Conservation (phyloP, 1,140 invertebrate species). For the Drosophila lini region DNA sequence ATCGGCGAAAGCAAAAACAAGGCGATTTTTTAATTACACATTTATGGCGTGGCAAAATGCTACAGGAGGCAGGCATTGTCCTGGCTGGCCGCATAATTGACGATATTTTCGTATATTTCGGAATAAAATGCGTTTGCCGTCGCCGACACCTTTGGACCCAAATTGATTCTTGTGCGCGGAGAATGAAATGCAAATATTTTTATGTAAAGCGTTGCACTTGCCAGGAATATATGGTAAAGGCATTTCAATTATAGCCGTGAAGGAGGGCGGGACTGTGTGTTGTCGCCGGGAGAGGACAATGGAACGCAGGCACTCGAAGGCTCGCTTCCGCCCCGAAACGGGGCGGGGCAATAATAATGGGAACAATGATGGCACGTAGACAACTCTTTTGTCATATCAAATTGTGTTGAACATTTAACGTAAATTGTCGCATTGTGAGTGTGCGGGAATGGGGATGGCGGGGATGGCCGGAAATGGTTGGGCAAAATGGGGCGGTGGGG, state of each 20-base stretch:
- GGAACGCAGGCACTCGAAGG: conserved; percentile 29
- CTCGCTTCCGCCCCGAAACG: conserved; percentile 43
- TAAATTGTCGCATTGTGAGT: conserved; percentile 75
- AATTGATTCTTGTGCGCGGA: conserved; percentile 63
- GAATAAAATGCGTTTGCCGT: conserved; percentile 36
- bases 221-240: conserved; percentile 11
- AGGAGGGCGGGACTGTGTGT: conserved; percentile 8
- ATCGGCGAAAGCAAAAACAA: conserved; percentile 19
- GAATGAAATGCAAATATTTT: conserved; percentile 75
- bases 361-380: conserved; percentile 73
- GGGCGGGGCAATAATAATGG: conserved; percentile 67
- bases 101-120: conserved; percentile 12
- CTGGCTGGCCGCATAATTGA: conserved; percentile 40
- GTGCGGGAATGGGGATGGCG: neutral
- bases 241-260: conserved; percentile 66
- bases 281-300: conserved; percentile 62
- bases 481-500: neutral
- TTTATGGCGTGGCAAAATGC: conserved; percentile 59
- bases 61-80: conserved; percentile 20
- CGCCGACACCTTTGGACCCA: conserved; percentile 65
- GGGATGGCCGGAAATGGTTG: conserved; percentile 4
- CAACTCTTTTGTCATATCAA: conserved; percentile 82
- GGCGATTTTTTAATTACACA: conserved; percentile 73
- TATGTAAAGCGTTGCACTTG: conserved; percentile 34
- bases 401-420: conserved; percentile 80